phyloP scores from a whole-genome alignment of 1,140 invertebrate genomes.

The Monochamus saltuarius region DNA sequence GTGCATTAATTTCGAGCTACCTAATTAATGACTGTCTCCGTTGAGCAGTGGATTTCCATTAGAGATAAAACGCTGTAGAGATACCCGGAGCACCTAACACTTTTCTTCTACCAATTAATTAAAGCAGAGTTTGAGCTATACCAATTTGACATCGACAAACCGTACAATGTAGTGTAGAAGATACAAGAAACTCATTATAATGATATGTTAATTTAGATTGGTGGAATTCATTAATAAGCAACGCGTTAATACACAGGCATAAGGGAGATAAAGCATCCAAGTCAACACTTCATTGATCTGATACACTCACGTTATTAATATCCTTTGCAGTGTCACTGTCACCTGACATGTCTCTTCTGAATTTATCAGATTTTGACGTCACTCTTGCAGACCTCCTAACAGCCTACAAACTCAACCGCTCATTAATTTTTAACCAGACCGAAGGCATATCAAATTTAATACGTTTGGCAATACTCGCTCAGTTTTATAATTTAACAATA shows the following conservation, averaged over 20 bases:
- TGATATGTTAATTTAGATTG: conserved; percentile 25
- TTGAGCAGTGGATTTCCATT: neutral
- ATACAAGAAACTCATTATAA: conserved; percentile 20
- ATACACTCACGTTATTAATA: conserved; percentile 29
- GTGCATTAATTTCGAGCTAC: no score
- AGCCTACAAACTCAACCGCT: no score
- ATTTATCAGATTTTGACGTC: no score
- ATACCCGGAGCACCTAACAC: neutral
- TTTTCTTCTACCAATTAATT: conserved; percentile 4
- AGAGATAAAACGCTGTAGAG: neutral
- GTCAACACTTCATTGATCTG: conserved; percentile 27
- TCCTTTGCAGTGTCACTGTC: conserved; percentile 23
- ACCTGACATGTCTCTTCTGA: conserved; percentile 6
- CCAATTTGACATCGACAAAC: conserved; percentile 2
- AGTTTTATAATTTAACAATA: no score
- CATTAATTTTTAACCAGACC: no score
- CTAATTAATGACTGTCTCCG: neutral
- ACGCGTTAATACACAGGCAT: conserved; percentile 8
- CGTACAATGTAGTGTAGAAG: neutral
- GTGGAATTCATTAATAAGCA: conserved; percentile 13
- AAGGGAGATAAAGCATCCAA: conserved; percentile 11
- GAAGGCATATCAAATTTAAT: no score
- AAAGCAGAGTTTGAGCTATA: neutral
- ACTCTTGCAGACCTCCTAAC: no score
- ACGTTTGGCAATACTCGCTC: no score